These are phyloP conservation scores for Notodonta ziczac DNA, from an alignment of 2,888 invertebrate genomes.

Conservation along the genomic window DNA sequence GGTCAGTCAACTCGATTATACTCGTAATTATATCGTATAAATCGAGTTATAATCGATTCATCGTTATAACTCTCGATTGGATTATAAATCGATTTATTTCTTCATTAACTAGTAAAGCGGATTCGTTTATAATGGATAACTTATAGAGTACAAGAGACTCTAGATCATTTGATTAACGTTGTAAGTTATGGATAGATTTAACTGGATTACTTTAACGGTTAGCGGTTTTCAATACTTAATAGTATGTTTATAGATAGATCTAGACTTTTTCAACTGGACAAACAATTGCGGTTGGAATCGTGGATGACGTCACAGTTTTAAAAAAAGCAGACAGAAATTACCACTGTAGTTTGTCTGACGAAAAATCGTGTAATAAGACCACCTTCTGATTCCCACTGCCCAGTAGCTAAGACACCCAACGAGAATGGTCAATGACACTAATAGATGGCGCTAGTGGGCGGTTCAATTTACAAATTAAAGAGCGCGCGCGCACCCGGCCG, in stretches of 20 bases:
- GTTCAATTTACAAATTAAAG: slow-evolving; percentile 80
- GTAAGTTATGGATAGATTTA: too few species aligned
- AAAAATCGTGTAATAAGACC: background rate
- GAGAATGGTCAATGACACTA: slow-evolving; percentile 58
- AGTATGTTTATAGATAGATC: too few species aligned
- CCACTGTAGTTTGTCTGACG: too few species aligned
- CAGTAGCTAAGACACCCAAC: slow-evolving; percentile 36
- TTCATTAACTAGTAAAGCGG: background rate
- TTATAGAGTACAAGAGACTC: too few species aligned
- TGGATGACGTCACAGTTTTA: too few species aligned
- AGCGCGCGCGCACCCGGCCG: slow-evolving; percentile 56
- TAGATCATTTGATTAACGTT: too few species aligned
- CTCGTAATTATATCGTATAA: slow-evolving; percentile 58
- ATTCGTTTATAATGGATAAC: slow-evolving; percentile 5
- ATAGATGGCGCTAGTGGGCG: slow-evolving; percentile 73
- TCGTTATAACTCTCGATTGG: slow-evolving; percentile 32
- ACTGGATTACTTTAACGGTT: too few species aligned
- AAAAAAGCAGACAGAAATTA: too few species aligned
- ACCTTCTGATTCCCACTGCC: slow-evolving; percentile 16
- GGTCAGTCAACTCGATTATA: slow-evolving; percentile 43
- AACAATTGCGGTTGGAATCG: too few species aligned
- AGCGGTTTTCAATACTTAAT: too few species aligned
- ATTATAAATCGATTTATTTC: slow-evolving; percentile 16
- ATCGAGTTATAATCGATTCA: slow-evolving; percentile 52
- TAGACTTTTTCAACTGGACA: too few species aligned